phyloP scores from a whole-genome alignment of 2,888 invertebrate species.

The Tinea pellionella region DNA sequence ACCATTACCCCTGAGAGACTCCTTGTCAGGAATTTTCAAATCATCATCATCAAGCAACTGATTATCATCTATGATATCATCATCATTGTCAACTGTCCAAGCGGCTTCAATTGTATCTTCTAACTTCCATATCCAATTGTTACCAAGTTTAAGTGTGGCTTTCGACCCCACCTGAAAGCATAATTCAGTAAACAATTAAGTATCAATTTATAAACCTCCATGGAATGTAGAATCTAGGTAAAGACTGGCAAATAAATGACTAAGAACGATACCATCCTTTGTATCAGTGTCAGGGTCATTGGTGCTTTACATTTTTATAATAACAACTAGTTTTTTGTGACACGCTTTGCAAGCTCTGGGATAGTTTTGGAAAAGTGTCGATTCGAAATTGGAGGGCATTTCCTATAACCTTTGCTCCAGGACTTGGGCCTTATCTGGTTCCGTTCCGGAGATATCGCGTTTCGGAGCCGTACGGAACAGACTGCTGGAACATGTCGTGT shows the following conservation, averaged over 20 bases:
- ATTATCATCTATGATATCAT: conserved; percentile 87
- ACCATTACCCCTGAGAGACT: conserved; percentile 79
- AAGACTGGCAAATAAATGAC: background rate
- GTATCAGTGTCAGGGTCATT: background rate
- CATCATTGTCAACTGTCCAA: conserved; percentile 70
- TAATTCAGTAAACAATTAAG: background rate
- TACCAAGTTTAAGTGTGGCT: conserved; percentile 44
- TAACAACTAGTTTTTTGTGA: no score
- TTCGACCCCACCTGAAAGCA: conserved; percentile 54
- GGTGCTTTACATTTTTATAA: background rate
- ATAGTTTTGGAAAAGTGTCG: no score
- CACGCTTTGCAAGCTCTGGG: no score
- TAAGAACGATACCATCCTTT: no score
- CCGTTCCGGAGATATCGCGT: no score
- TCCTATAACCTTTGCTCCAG: no score
- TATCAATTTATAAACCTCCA: no score
- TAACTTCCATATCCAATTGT: conserved; percentile 76
- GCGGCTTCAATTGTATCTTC: conserved; percentile 73
- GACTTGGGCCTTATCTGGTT: no score
- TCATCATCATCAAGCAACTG: conserved; percentile 91
- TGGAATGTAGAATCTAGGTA: background rate
- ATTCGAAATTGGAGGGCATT: no score
- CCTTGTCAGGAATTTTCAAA: conserved; percentile 86
- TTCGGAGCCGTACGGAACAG: no score
- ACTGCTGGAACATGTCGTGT: no score